These are phyloP conservation scores for Drosophila sucinea DNA, from an alignment of 1,140 invertebrate species.

Conservation along the genomic window DNA sequence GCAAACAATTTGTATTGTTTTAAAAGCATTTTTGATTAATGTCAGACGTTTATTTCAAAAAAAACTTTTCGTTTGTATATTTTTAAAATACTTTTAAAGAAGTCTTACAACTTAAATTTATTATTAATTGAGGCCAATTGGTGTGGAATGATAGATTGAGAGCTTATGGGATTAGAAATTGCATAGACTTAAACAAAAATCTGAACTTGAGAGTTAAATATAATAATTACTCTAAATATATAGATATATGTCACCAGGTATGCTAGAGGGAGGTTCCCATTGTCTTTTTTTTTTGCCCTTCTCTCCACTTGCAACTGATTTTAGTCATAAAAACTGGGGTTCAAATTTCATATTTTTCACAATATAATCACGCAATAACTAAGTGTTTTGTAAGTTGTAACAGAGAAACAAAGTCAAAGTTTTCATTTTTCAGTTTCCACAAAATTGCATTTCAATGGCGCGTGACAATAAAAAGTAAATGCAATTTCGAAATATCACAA, in stretches of 20 bases:
- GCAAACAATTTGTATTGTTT: no score
- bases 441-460: slow-evolving; percentile 58
- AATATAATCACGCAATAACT: slow-evolving; percentile 34
- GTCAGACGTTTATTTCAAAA: no score
- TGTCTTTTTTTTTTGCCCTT: not conserved
- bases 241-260: not conserved
- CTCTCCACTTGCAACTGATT: slow-evolving; percentile 36
- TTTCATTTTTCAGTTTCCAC: slow-evolving; percentile 42
- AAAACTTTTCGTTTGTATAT: no score
- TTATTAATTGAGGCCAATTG: no score
- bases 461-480: slow-evolving; percentile 44
- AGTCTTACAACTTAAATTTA: no score
- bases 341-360: slow-evolving; percentile 40
- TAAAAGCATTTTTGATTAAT: no score
- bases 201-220: not conserved
- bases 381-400: not conserved
- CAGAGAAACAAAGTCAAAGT: slow-evolving; percentile 27
- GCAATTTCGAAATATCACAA: slow-evolving; percentile 21
- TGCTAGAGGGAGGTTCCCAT: not conserved
- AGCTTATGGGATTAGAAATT: no score
- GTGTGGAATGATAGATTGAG: no score
- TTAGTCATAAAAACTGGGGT: slow-evolving; percentile 40
- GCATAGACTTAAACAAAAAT: no score
- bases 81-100: no score
- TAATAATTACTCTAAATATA: not conserved